Percentiles rank a stretch among this genome's conserved stretches.
Conservation (phyloP, 2,888 invertebrate genomes). For the Hedychridium roseum region DNA sequence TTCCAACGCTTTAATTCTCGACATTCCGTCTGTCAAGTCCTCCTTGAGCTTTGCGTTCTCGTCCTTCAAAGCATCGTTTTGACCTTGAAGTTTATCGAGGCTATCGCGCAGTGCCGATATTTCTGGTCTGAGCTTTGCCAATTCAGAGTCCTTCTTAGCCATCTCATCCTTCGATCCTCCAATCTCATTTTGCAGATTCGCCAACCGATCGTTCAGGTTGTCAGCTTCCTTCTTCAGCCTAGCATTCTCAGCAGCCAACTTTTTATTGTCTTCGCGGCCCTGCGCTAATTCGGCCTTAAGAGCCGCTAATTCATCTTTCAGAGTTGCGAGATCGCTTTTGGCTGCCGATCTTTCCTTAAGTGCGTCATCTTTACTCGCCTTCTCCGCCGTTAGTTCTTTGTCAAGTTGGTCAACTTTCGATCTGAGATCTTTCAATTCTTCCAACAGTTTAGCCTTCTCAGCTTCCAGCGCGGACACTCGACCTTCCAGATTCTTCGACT, state of each 20-base stretch:
- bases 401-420: slow-evolving; percentile 24
- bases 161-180: slow-evolving; percentile 11
- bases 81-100: background rate
- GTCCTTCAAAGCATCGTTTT: slow-evolving; percentile 7
- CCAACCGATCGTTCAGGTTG: slow-evolving; percentile 5
- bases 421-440: slow-evolving; percentile 32
- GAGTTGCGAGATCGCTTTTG: slow-evolving; percentile 28
- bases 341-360: slow-evolving; percentile 25
- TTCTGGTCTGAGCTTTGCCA: too few species aligned
- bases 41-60: slow-evolving; percentile 13
- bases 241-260: slow-evolving; percentile 8
- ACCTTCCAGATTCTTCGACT: slow-evolving; percentile 10
- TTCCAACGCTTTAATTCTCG: slow-evolving; percentile 12
- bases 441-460: slow-evolving; percentile 29
- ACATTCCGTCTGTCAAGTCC: too few species aligned
- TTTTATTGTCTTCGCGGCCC: slow-evolving; percentile 17
- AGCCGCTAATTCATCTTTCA: slow-evolving; percentile 22
- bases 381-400: slow-evolving; percentile 29
- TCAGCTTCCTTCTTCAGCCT: slow-evolving; percentile 6
- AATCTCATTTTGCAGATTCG: background rate
- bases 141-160: too few species aligned
- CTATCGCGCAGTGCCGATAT: slow-evolving; percentile 5
- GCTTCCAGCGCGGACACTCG: slow-evolving; percentile 9
- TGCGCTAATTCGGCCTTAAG: background rate
- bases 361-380: slow-evolving; percentile 19